Evolutionary conservation across 2,797 vertebrate species (phyloP), one percentile per base, ranked within the genome.

Genomic region (Microcaecilia unicolor): DNA sequence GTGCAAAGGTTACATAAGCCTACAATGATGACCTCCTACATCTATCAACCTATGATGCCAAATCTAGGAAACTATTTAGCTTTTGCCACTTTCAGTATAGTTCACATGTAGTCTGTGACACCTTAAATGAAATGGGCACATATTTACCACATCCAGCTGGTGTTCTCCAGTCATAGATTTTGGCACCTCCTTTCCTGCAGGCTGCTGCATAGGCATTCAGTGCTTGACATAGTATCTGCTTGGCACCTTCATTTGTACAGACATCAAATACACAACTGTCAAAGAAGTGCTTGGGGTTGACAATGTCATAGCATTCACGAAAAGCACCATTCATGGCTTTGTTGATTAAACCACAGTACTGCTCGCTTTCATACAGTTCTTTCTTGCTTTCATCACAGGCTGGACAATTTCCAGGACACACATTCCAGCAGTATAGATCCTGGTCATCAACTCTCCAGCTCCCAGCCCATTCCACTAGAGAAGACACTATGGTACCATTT

Each of bases 281-380:
- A 44, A 68, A 49, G 52, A 70, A 46, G 2, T 16, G 12, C 2
- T 28, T 13, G 1, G 42, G 58, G 41, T 67, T 47, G 46, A 74
- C 52, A 39, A 60, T 44, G 25, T 44, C 18, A 30, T 70, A 71
- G 45, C 80, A 76, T 22, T 53, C 28, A 44, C 37, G 55, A 51
- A 80, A 86, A 32, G 76, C 65, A 44, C 68, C 76, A 49, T 57
- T 52, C 8, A 27, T 25, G 34, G 65, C 39, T 12, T 62, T 42
- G 43, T 18, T 39, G 5, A 48, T 45, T 5, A 48, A 21, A 19
- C 49, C 34, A n/a, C 54, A 38, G 16, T 44, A 60, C 1, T 1
- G 3, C 7, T 14, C 25, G 17, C 23, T 23, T 9, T 22, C 17
- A 11, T 12, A 22, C 1, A 28, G n/a, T 3, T 9, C 17, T 14